Base-by-base conservation (phyloP, 2,113 vertebrate species). In the Pontoporia blainvillei region DNA sequence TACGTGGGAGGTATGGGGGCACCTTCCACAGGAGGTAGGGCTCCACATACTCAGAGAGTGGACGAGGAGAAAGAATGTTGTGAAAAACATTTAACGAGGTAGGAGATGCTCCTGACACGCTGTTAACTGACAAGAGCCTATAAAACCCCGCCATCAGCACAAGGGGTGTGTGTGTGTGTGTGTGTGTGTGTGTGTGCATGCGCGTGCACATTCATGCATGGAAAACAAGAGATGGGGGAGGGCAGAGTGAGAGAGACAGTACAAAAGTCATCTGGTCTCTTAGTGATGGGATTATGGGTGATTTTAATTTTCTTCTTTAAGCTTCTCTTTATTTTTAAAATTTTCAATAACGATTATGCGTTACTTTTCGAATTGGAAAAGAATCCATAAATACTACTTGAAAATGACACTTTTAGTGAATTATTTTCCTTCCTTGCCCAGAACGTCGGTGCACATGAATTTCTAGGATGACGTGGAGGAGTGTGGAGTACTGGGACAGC, bases 121-220 rank as follows among this genome's bases (percentile, higher is more conserved):
- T 34, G n/a, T 13, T 49, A 73, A 92, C 2, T 17, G 62, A 54
- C 62, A 29, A 76, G 34, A 39, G 71, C 62, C 39, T 46, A 25
- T 10, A 36, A 36, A 15, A 61, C 14, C n/a, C 49, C 31, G 2
- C 54, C 23, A 1, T 78, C 52, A n/a, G 67, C 14, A 3, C 9
- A 5, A 5, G 15, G 25, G 12, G 57, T 49, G 49, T 8, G 46
- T 3, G 12, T 41, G 18, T 62, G 27, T 31, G 49, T 52, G 18
- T 2, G 52, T 5, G 29, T 1, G 44, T 4, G n/a, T n/a, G 10
- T 25, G 34, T 11, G 72, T 20, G 59, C 3, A 12, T 1, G 25
- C 0, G 27, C 0, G 5, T 0, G 39, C 0, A 0, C 0, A 0
- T 2, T 10, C 12, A 11, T 36, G 10, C 11, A 4, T 3, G 0